phyloP scores from a whole-genome alignment of 1,140 invertebrate genomes.

The Rhopalosiphum padi region DNA sequence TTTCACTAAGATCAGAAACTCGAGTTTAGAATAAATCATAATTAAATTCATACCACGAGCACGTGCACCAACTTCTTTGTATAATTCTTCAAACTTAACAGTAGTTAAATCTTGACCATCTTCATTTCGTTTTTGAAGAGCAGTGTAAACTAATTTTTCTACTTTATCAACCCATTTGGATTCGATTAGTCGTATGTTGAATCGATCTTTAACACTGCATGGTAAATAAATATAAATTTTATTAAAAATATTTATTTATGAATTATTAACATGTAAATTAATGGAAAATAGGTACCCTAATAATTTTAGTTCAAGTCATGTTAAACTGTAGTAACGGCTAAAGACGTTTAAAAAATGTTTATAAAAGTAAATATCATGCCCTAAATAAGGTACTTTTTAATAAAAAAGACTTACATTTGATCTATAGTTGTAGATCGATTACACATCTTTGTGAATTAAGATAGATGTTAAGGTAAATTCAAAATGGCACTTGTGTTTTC shows the following conservation, averaged over 20 bases:
- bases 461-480: neutral
- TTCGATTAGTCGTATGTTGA: neutral
- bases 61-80: neutral
- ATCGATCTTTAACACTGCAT: neutral
- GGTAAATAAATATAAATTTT: neutral
- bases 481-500: neutral
- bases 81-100: slow-evolving; percentile 11
- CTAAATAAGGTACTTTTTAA: neutral
- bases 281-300: neutral
- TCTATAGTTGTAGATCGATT: neutral
- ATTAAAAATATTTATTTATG: neutral
- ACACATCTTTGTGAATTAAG: neutral
- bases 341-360: no score
- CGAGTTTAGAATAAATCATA: neutral
- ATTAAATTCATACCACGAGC: neutral
- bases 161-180: neutral
- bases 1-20: no score
- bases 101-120: neutral
- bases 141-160: neutral
- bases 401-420: slow-evolving; percentile 1
- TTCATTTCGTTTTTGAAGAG: neutral
- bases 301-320: no score
- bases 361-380: neutral
- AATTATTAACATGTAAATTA: neutral
- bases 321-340: no score